A percentile compares a stretch with the other conserved stretches of the same genome.
Evolutionary conservation across 2,888 invertebrate genomes (phyloP).

Genomic region (Sicus ferrugineus): DNA sequence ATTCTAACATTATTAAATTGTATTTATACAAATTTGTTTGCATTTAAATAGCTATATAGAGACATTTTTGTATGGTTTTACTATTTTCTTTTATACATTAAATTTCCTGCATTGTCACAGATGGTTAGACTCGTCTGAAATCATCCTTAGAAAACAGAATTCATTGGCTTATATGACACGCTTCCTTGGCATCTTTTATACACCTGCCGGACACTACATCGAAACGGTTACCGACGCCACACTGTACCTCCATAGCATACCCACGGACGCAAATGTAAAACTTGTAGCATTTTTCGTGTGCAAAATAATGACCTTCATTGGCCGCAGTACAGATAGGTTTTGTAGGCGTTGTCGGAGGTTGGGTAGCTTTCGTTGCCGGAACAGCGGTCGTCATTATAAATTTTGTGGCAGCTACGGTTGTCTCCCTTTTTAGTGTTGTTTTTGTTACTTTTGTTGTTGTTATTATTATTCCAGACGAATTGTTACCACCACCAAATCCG

Average conservation of each 20-base stretch:
- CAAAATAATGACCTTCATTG: slow-evolving; percentile 26
- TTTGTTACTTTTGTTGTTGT: not conserved
- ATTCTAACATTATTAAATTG: no score
- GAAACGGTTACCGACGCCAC: slow-evolving; percentile 31
- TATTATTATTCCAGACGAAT: not conserved
- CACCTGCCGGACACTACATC: slow-evolving; percentile 1
- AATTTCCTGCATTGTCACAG: no score
- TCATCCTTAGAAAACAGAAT: no score
- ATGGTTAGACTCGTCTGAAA: no score
- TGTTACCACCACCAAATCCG: not conserved
- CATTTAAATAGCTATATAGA: no score
- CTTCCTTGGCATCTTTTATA: not conserved
- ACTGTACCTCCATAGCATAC: slow-evolving; percentile 22
- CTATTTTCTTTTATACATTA: no score
- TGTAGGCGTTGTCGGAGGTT: not conserved
- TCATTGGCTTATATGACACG: not conserved
- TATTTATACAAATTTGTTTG: no score
- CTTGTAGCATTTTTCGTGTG: slow-evolving; percentile 37
- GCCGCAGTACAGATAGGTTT: slow-evolving; percentile 24
- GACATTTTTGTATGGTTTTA: no score
- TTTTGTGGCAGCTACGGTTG: no score
- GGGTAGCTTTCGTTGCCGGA: no score
- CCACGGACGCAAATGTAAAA: slow-evolving; percentile 36
- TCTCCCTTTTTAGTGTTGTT: no score
- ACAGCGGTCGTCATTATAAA: no score